Evolutionary conservation across 2,113 vertebrate species (phyloP), one percentile per base, ranked within the genome.

Genomic region (Platichthys stellatus): DNA sequence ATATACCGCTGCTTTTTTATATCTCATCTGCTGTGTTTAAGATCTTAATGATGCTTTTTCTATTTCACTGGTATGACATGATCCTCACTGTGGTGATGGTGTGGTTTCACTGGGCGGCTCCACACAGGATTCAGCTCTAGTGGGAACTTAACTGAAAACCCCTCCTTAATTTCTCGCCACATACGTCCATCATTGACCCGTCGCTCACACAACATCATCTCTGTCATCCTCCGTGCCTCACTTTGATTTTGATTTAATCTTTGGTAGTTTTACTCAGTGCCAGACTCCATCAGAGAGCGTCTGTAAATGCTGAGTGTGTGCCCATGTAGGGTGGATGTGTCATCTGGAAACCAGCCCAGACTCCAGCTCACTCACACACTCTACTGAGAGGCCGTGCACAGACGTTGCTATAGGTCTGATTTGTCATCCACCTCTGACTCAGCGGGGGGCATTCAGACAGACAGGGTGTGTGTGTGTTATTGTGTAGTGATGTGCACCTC

Each of bases 381-480:
- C 5, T 20, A 51, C 47, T 18, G 47, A n/a, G 51, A 40, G 45
- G 21, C 58, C 21, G 14, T 49, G 28, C 47, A 49, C 51, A 58
- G 54, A 74, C 26, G 24, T 28, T 61, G 40, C 65, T 79, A 23
- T 57, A 76, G 69, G 66, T 85, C 72, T 72, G 81, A 72, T 81
- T 78, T 88, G 81, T 88, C 88, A 88, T 80, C 69, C 13, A n/a
- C 38, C 18, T 78, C 70, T 90, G 90, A 91, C 61, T 92, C 86
- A 91, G 31, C 82, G 56, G 74, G 58, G 64, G 83, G 56, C 79
- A 60, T 49, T 20, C 23, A 72, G 35, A 59, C 18, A 1, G 21
- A 63, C 38, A 38, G 73, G 45, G 63, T 28, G 67, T 43, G n/a
- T 47, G 31, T 23, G 26, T 28, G 26, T 28, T 28, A 28, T 5